Evolutionary conservation across 1,140 invertebrate genomes (phyloP), one percentile per base, ranked within the genome.

Genomic region (Formica exsecta): DNA sequence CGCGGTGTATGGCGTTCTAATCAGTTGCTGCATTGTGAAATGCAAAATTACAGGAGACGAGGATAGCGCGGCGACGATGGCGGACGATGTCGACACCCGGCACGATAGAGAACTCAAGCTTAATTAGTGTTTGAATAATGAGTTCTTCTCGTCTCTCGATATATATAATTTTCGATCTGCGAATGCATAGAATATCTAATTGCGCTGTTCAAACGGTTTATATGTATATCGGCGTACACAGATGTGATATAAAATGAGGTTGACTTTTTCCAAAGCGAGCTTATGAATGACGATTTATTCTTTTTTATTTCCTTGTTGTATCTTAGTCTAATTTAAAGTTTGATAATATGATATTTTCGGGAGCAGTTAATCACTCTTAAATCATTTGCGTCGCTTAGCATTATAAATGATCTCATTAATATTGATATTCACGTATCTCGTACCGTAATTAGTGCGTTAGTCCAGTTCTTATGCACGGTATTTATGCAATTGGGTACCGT

Each of bases 21-120:
- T 93, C 92, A 93, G 92, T 86, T 86, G 89, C 84, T 29, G 88
- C 86, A 93, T 93, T 93, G 92, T 93, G 83, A 90, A 89, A 86
- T 85, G 90, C 87, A 89, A 93, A 93, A 93, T 93, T 93, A 92
- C 92, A 92, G 88, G 90, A 90, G 90, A 79, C 77, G 80, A 64
- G 79, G 88, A 57, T 70, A 73, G 54, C 74, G 41, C 57, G 70
- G 71, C 85, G 62, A 76, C 64, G 88, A 87, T 48, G 75, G 54
- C 54, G 68, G 66, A 66, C 51, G 41, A 41, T 25, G 61, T 62
- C 65, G 73, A 91, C 54, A 71, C 66, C 13, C 51, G 79, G 61
- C 71, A 44, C n/a, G 38, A 73, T 74, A n/a, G 54, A 74, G 54
- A 74, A 22, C 68, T 74, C 79, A 13, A 19, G 68, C 25, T 75